These are phyloP conservation scores for Echinops telfairi DNA, from an alignment of 2,113 vertebrate genomes.

Conservation along the genomic window DNA sequence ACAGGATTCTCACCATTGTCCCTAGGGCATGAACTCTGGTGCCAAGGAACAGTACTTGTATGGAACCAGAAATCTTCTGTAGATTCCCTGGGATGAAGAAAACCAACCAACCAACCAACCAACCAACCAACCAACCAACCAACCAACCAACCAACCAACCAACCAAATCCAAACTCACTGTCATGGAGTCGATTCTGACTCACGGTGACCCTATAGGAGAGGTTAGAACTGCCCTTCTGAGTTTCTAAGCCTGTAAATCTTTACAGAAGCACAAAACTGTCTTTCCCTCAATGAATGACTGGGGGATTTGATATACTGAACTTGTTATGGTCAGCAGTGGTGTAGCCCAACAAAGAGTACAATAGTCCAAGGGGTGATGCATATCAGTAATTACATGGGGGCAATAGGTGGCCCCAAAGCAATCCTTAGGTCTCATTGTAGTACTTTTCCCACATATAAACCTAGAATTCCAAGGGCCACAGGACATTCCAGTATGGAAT, in stretches of 20 bases:
- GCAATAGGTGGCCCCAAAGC: neutral
- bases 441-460: neutral
- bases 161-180: too few relatives aligned
- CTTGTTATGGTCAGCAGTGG: too few relatives aligned
- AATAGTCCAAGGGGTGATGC: neutral
- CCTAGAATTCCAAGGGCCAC: neutral
- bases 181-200: too few relatives aligned
- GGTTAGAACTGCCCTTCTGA: too few relatives aligned
- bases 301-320: too few relatives aligned
- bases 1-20: neutral
- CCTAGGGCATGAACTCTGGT: neutral
- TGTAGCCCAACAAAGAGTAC: neutral
- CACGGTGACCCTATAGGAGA: too few relatives aligned
- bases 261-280: too few relatives aligned
- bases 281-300: too few relatives aligned
- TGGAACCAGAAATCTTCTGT: neutral
- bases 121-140: too few relatives aligned
- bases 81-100: neutral
- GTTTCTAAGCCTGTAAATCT: too few relatives aligned
- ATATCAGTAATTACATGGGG: neutral
- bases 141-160: too few relatives aligned
- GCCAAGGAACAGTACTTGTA: neutral
- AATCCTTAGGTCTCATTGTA: neutral
- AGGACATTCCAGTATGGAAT: neutral
- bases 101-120: too few relatives aligned